Evolutionary conservation across 2,888 invertebrate species (phyloP).

Genomic region (Ctenicera cuprea): DNA sequence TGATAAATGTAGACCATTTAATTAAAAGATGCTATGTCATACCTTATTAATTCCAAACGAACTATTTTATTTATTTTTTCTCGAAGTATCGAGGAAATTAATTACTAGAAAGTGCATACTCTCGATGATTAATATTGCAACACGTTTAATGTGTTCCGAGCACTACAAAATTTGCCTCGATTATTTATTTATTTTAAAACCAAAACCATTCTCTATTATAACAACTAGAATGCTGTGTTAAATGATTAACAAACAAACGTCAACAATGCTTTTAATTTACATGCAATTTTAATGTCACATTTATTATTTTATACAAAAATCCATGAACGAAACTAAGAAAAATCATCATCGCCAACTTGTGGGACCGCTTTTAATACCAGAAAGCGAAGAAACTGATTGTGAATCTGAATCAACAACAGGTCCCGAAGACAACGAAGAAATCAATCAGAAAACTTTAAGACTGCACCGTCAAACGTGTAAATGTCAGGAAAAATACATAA

Average conservation of each 20-base stretch:
- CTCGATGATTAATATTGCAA: slow-evolving; percentile 3
- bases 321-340: background rate
- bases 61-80: slow-evolving; percentile 20
- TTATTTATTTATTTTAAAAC: no score
- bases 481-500: slow-evolving; percentile 47
- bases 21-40: slow-evolving; percentile 16
- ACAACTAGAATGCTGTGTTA: no score
- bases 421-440: background rate
- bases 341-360: background rate
- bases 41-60: slow-evolving; percentile 21
- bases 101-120: slow-evolving; percentile 26
- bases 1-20: slow-evolving; percentile 21
- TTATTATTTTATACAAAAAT: no score
- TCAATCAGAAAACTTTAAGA: background rate
- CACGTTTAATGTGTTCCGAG: background rate
- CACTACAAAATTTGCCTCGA: background rate
- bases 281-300: no score
- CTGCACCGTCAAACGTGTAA: slow-evolving; percentile 27
- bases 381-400: slow-evolving; percentile 12
- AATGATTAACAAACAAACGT: no score
- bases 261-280: no score
- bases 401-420: slow-evolving; percentile 12
- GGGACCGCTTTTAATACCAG: background rate
- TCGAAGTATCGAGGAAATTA: slow-evolving; percentile 1
- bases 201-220: no score